Percentiles rank a stretch among this genome's conserved stretches.
These are phyloP conservation scores for Chlamydotis undulata DNA, from an alignment of 2,113 vertebrate species.

Conservation along the genomic window DNA sequence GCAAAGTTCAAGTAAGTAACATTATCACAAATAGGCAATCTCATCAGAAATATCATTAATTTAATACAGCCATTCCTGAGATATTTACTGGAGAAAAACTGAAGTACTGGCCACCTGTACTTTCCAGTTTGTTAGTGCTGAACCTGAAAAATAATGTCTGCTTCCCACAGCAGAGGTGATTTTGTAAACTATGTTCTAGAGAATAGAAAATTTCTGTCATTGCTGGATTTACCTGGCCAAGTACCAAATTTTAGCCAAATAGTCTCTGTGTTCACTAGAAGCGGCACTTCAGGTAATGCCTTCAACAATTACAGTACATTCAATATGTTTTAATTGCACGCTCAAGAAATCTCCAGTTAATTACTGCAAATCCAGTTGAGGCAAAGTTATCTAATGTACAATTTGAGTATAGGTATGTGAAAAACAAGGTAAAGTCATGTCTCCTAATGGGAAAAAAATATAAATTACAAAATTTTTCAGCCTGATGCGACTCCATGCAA, in stretches of 20 bases:
- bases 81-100: neutral
- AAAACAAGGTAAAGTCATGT: neutral
- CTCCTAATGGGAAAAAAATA: neutral
- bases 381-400: neutral
- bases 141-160: neutral
- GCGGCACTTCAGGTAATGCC: neutral
- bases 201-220: neutral
- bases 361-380: neutral
- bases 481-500: neutral
- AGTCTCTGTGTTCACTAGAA: neutral
- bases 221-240: neutral
- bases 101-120: neutral
- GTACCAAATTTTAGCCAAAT: neutral
- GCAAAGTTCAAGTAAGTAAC: neutral
- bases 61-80: neutral
- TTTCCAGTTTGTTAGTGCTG: neutral
- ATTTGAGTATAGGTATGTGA: neutral
- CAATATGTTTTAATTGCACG: neutral
- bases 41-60: neutral
- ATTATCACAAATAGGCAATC: neutral
- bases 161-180: neutral
- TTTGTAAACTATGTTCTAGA: neutral
- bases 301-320: neutral
- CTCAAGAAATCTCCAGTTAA: neutral
- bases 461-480: neutral